Conservation (phyloP, 1,140 invertebrate genomes). For the Acromyrmex heyeri region DNA sequence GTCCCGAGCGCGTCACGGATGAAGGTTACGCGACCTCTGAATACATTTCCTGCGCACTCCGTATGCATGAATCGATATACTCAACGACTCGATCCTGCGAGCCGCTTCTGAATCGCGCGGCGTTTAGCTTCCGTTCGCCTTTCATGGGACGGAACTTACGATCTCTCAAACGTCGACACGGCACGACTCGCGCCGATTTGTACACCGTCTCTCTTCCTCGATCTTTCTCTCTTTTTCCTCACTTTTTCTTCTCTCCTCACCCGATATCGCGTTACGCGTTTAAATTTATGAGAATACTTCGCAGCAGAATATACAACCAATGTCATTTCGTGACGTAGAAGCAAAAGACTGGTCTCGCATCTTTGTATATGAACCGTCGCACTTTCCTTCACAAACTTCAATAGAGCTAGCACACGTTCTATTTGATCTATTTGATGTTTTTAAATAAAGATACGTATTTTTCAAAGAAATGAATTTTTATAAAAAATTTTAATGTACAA, state of each 20-base stretch:
- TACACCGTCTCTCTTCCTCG: slow-evolving; percentile 13
- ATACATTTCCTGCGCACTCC: slow-evolving; percentile 73
- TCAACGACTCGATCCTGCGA: slow-evolving; percentile 51
- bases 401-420: not conserved
- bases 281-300: slow-evolving; percentile 31
- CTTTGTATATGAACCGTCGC: not conserved
- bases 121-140: slow-evolving; percentile 55
- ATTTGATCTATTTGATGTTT: not conserved
- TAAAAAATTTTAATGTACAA: not conserved
- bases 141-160: slow-evolving; percentile 48
- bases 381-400: not conserved
- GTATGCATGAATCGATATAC: slow-evolving; percentile 70
- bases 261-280: slow-evolving; percentile 24
- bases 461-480: not conserved
- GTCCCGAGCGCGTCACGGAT: slow-evolving; percentile 64
- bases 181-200: slow-evolving; percentile 38
- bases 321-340: slow-evolving; percentile 17
- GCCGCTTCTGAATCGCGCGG: slow-evolving; percentile 50
- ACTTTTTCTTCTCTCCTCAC: not conserved
- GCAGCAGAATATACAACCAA: slow-evolving; percentile 19
- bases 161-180: slow-evolving; percentile 41
- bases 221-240: not conserved
- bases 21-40: slow-evolving; percentile 73
- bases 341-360: not conserved
- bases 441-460: slow-evolving; percentile 15